Conservation (phyloP, 2,888 invertebrate species). For the Lasioglossum oenotherae region DNA sequence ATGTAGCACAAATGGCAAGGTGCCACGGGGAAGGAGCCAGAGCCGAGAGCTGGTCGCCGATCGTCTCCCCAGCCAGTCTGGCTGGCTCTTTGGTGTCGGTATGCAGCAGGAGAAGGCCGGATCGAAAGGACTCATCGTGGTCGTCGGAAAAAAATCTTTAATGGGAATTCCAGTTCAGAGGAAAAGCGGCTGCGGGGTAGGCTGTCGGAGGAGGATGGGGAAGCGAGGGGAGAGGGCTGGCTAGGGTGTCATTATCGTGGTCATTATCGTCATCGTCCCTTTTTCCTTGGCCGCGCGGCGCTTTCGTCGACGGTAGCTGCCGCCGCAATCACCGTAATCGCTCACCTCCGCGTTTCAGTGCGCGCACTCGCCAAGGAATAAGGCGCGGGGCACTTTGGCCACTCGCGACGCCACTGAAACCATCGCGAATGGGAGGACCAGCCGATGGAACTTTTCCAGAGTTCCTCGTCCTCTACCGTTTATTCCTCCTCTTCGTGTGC, state of each 20-base stretch:
- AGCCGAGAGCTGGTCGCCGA: conserved; percentile 11
- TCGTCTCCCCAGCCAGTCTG: conserved; percentile 29
- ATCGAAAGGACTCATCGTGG: conserved; percentile 24
- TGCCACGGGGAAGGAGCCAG: conserved; percentile 71
- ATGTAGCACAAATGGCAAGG: conserved; percentile 82
- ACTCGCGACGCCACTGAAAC: conserved; percentile 12
- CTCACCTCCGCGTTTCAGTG: conserved; percentile 40
- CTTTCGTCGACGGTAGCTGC: conserved; percentile 23
- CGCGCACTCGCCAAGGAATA: not conserved
- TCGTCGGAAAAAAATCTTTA: conserved; percentile 20
- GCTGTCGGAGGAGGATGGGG: not conserved
- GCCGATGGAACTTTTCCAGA: conserved; percentile 44
- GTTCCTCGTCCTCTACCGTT: conserved; percentile 1
- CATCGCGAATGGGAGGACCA: conserved; percentile 3
- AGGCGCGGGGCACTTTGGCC: conserved; percentile 16
- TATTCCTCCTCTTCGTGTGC: not conserved
- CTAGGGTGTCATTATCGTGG: conserved; percentile 44
- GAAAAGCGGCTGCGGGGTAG: conserved; percentile 12
- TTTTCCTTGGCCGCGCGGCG: conserved; percentile 13
- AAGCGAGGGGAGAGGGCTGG: not conserved
- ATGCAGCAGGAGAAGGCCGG: not conserved
- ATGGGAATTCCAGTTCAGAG: conserved; percentile 45
- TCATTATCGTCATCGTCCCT: conserved; percentile 52
- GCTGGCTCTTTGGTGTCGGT: conserved; percentile 1
- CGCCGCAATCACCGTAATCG: conserved; percentile 47